Conservation (phyloP, 2,113 vertebrate genomes). For the Acrocephalus kingi region DNA sequence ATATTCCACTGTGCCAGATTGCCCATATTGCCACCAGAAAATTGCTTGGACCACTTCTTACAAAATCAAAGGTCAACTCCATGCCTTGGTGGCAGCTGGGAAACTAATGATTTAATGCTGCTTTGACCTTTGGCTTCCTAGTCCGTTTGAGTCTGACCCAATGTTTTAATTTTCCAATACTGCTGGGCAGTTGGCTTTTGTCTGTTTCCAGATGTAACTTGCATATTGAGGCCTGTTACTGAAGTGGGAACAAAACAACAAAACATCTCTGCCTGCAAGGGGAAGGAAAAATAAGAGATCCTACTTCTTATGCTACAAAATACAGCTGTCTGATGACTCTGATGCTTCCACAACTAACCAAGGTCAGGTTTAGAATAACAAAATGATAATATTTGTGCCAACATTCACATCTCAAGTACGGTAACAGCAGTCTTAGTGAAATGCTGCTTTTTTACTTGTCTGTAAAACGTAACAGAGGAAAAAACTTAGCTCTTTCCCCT, state of each 20-base stretch:
- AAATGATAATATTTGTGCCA: not conserved
- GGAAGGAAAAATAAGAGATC: not conserved
- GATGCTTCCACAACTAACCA: not conserved
- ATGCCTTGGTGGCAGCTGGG: slow-evolving; percentile 68
- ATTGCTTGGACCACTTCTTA: slow-evolving; percentile 66
- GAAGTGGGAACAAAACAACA: slow-evolving; percentile 62
- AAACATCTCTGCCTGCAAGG: slow-evolving; percentile 4
- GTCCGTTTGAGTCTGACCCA: slow-evolving; percentile 64
- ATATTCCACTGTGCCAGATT: slow-evolving; percentile 45
- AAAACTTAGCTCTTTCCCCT: not conserved
- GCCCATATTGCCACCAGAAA: slow-evolving; percentile 70
- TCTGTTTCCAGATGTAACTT: slow-evolving; percentile 71
- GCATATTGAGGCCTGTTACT: slow-evolving; percentile 41
- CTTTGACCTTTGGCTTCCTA: slow-evolving; percentile 68
- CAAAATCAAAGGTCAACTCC: slow-evolving; percentile 68
- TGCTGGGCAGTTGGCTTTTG: slow-evolving; percentile 70
- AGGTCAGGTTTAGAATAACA: not conserved
- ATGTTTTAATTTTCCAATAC: slow-evolving; percentile 68
- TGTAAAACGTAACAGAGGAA: not conserved
- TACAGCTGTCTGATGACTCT: not conserved
- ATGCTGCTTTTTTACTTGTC: not conserved
- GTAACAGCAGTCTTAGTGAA: not conserved
- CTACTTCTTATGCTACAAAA: not conserved
- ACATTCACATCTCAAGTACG: not conserved
- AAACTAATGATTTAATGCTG: slow-evolving; percentile 74